phyloP scores from a whole-genome alignment of 2,113 vertebrate genomes.

The Alligator mississippiensis region DNA sequence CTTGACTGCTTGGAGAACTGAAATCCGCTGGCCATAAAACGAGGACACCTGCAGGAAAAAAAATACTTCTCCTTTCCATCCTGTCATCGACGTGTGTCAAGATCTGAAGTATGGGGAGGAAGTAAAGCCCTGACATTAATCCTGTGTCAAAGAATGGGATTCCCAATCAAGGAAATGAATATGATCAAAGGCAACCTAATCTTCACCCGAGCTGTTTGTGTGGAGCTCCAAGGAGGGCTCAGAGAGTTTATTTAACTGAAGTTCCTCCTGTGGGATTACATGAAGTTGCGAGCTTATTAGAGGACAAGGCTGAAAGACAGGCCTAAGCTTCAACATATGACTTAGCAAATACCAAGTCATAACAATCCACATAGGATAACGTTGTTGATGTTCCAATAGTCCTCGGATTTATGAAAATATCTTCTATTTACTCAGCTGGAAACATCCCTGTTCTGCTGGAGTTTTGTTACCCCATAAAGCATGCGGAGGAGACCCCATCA shows the following conservation, averaged over 20 bases:
- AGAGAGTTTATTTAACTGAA: not conserved
- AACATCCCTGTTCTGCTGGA: conserved; percentile 24
- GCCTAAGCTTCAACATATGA: not conserved
- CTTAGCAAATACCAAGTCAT: conserved; percentile 33
- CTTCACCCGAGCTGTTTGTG: not conserved
- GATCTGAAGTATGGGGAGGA: not conserved
- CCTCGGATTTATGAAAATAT: conserved; percentile 59
- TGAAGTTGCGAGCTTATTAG: not conserved
- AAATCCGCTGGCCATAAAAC: not conserved
- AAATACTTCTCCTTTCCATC: not conserved
- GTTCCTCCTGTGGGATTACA: not conserved
- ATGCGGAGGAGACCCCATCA: conserved; percentile 59
- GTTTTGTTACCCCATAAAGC: conserved; percentile 56
- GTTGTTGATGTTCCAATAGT: conserved; percentile 46
- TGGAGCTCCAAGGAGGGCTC: not conserved
- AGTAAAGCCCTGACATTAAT: not conserved
- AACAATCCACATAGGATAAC: conserved; percentile 44
- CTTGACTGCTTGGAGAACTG: not conserved
- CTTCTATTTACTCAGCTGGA: conserved; percentile 70
- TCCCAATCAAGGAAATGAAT: not conserved
- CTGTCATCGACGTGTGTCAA: not conserved
- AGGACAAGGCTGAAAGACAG: conserved; percentile 3
- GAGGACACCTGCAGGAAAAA: not conserved
- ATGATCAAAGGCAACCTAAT: not conserved
- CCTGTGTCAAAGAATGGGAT: not conserved